phyloP scores from a whole-genome alignment of 1,140 invertebrate genomes.

The Heliothis virescens region DNA sequence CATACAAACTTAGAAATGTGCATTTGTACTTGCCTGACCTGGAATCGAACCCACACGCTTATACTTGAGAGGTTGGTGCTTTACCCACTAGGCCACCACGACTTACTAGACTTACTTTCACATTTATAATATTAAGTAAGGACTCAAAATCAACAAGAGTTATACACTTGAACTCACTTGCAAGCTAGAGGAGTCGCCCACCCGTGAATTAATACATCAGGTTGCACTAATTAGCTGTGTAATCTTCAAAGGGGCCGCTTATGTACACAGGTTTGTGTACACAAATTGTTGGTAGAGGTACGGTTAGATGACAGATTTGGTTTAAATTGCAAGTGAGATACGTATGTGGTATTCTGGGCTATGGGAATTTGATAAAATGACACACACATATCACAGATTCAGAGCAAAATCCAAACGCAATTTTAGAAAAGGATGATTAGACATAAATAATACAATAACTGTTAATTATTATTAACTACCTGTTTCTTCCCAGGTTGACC shows the following conservation, averaged over 20 bases:
- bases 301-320: conserved; percentile 29
- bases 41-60: too few relatives aligned
- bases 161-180: conserved; percentile 71
- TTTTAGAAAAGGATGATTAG: too few relatives aligned
- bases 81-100: too few relatives aligned
- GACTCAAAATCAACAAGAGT: conserved; percentile 43
- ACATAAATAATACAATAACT: too few relatives aligned
- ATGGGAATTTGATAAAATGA: too few relatives aligned
- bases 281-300: conserved; percentile 28
- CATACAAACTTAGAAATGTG: too few relatives aligned
- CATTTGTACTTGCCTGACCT: too few relatives aligned
- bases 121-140: conserved; percentile 16
- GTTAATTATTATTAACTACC: too few relatives aligned
- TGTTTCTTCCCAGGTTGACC: too few relatives aligned
- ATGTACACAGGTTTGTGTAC: conserved; percentile 52
- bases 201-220: conserved; percentile 69
- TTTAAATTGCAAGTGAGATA: conserved; percentile 17
- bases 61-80: too few relatives aligned
- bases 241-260: conserved; percentile 70
- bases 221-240: conserved; percentile 73
- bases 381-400: too few relatives aligned
- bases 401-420: too few relatives aligned
- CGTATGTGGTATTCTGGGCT: not conserved
- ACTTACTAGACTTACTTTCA: not conserved
- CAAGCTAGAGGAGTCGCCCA: conserved; percentile 59